phyloP scores from a whole-genome alignment of 1,140 invertebrate species.

The Drosophila bocqueti region DNA sequence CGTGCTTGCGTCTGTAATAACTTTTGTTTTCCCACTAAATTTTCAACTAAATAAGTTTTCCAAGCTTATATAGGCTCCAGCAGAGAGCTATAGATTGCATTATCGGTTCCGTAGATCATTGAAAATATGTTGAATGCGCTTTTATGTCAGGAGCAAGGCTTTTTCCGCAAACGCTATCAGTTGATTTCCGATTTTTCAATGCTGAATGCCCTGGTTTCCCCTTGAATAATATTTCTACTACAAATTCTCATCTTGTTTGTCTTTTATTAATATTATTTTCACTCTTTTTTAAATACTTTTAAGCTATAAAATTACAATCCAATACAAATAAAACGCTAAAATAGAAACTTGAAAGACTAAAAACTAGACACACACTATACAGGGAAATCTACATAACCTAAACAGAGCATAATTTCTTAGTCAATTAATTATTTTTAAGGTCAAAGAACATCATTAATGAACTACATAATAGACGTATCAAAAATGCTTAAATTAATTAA shows the following conservation, averaged over 20 bases:
- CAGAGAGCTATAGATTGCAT: slow-evolving; percentile 14
- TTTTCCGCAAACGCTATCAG: slow-evolving; percentile 46
- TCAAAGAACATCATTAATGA: slow-evolving; percentile 31
- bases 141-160: slow-evolving; percentile 18
- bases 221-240: not conserved
- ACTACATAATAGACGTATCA: slow-evolving; percentile 58
- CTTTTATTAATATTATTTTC: slow-evolving; percentile 53
- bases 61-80: slow-evolving; percentile 48
- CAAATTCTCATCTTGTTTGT: slow-evolving; percentile 31
- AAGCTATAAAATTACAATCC: slow-evolving; percentile 34
- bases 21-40: slow-evolving; percentile 25
- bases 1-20: slow-evolving; percentile 56
- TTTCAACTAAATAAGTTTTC: not conserved
- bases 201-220: not conserved
- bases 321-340: slow-evolving; percentile 35
- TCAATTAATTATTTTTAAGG: slow-evolving; percentile 18
- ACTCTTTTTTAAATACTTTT: slow-evolving; percentile 44
- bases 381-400: slow-evolving; percentile 74
- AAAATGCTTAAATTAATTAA: slow-evolving; percentile 36
- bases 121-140: slow-evolving; percentile 38
- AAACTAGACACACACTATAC: slow-evolving; percentile 43
- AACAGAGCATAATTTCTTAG: slow-evolving; percentile 25
- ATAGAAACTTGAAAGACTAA: slow-evolving; percentile 57
- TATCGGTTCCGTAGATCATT: slow-evolving; percentile 45
- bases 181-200: slow-evolving; percentile 45